Base-by-base conservation (phyloP, 2,888 invertebrate genomes). In the Phalera bucephala region DNA sequence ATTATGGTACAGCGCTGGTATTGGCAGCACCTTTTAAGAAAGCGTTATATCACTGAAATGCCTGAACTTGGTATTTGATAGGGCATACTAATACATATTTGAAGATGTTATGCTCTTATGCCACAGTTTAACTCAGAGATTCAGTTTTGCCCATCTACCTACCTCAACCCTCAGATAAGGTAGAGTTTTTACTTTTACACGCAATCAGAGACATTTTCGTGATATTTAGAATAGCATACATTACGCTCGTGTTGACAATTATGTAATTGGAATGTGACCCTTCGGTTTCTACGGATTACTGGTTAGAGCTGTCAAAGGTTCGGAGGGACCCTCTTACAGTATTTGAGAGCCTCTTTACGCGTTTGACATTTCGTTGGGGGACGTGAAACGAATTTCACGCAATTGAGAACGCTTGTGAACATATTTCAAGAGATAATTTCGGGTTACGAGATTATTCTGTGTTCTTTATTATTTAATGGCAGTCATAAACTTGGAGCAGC, bases 281-380 rank as follows among this genome's bases (percentile, higher is more conserved):
- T 74, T 69, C 63, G 68, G 71, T 71, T 75, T 76, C 72, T 74
- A 69, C 75, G 80, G 79, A 84, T 83, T 83, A 80, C 82, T 72
- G 75, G 76, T 59, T 68, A 71, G 66, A 72, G 74, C 75, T 78
- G 80, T 76, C 81, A 75, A 71, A 76, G 72, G 75, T 54, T 58
- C 57, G 59, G 55, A 60, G 55, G 48, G 54, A 54, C 67, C 71
- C 67, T 68, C 62, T 59, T 63, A 52, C 36, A 56, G 50, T 50
- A 54, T 56, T 63, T 53, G 52, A 53, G 48, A 50, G 40, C 40
- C 43, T 38, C 62, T 62, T 74, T 78, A 46, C 43, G 34, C 42
- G 42, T 76, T 75, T 70, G n/a, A n/a, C 13, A 28, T 78, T 72
- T 73, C 58, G 55, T 58, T 60, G 64, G 73, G 79, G 80, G 66